phyloP scores from a whole-genome alignment of 2,888 invertebrate species.

The Entomobrya multifasciata region DNA sequence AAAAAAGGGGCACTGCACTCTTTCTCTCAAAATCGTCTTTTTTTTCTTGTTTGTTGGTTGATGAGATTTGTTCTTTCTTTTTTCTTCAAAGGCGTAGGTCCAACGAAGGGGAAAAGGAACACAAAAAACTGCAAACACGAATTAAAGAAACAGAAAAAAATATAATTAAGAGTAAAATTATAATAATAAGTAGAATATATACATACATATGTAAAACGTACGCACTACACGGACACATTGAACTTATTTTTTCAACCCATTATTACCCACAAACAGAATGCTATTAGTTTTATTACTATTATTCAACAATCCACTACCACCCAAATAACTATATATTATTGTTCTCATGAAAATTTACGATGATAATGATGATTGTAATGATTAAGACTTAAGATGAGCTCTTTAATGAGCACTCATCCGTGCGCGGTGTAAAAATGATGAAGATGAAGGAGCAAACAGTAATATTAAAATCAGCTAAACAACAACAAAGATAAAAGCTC shows the following conservation, averaged over 20 bases:
- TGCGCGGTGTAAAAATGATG: constrained; percentile 1
- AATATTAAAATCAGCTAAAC: constrained; percentile 6
- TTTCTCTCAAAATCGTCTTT: constrained; percentile 33
- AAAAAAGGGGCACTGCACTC: constrained; percentile 55
- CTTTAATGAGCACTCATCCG: constrained; percentile 36
- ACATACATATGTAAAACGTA: background rate
- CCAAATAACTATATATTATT: constrained; percentile 48
- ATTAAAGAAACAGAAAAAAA: constrained; percentile 39
- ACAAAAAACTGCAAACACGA: constrained; percentile 55
- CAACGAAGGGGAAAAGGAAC: constrained; percentile 48
- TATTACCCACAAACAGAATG: background rate
- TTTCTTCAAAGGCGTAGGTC: constrained; percentile 37
- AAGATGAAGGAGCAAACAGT: constrained; percentile 25
- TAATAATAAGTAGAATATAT: background rate
- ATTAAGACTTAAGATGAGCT: constrained; percentile 39
- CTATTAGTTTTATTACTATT: constrained; percentile 15
- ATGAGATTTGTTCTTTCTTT: constrained; percentile 38
- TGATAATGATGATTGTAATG: constrained; percentile 12
- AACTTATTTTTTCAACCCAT: background rate
- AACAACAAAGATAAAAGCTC: background rate
- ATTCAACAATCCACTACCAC: constrained; percentile 46
- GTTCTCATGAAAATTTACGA: constrained; percentile 38
- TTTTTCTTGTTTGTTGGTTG: constrained; percentile 33
- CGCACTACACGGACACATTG: background rate
- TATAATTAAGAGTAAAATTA: constrained; percentile 33